Percentiles rank a stretch among this genome's conserved stretches.
Evolutionary conservation across 2,113 vertebrate species (phyloP).

Genomic region (Crotalus viridis): DNA sequence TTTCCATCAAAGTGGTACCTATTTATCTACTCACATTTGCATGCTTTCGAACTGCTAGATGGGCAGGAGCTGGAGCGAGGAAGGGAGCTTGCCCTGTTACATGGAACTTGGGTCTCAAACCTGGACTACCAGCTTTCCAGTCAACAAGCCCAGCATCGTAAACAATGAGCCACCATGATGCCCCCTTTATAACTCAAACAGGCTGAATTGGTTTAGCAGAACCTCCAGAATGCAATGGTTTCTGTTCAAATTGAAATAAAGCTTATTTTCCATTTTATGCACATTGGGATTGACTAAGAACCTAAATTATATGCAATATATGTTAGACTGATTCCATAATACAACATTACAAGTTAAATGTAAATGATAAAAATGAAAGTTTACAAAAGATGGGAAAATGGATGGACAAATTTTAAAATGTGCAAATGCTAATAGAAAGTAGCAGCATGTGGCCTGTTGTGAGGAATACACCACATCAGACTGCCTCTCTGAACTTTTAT

Average conservation of each 20-base stretch:
- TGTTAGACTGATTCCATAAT: not conserved
- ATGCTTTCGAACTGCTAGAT: not conserved
- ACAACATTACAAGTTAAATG: not conserved
- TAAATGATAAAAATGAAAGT: not conserved
- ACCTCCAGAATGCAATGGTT: not conserved
- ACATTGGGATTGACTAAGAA: not conserved
- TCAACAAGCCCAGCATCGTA: not conserved
- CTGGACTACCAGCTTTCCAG: not conserved
- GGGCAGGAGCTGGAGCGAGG: not conserved
- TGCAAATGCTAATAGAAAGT: not conserved
- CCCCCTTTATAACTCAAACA: not conserved
- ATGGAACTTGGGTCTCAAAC: not conserved
- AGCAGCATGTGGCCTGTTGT: not conserved
- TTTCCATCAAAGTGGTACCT: not conserved
- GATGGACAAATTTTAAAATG: not conserved
- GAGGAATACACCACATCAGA: not conserved
- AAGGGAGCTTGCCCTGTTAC: not conserved
- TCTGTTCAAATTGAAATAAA: not conserved
- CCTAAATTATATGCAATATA: not conserved
- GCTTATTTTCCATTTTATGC: not conserved
- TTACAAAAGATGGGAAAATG: not conserved
- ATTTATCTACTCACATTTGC: not conserved
- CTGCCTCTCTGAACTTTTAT: constrained; percentile 27
- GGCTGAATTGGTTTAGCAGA: not conserved
- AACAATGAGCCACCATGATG: not conserved